Percentiles rank a stretch among this genome's conserved stretches.
Conservation (phyloP, 2,797 vertebrate genomes). For the Dryobates pubescens region DNA sequence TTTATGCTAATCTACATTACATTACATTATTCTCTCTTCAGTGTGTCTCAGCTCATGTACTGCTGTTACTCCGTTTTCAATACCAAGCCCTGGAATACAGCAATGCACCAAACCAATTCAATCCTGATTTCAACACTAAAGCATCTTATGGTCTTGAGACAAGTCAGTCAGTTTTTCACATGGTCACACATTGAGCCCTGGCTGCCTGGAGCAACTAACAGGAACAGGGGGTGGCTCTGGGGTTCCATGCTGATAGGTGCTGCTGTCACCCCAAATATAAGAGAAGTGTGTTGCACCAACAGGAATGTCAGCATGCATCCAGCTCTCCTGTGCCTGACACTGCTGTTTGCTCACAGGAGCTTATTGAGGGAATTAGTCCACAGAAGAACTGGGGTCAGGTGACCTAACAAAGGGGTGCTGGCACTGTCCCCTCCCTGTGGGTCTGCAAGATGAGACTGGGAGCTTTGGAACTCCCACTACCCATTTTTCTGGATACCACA, state of each 20-base stretch:
- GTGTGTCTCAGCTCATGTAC: not conserved
- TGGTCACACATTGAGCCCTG: not conserved
- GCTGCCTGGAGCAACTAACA: not conserved
- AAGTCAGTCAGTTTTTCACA: not conserved
- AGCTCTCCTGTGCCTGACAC: accelerated
- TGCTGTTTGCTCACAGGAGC: not conserved
- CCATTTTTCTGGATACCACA: not conserved
- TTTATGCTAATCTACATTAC: not conserved
- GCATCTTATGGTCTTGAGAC: not conserved
- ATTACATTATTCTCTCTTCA: not conserved
- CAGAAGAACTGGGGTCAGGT: accelerated
- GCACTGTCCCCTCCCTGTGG: not conserved
- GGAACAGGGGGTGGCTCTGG: accelerated
- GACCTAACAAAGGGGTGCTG: not conserved
- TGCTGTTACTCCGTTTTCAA: not conserved
- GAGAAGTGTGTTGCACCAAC: accelerated
- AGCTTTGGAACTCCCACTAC: accelerated
- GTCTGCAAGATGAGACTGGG: not conserved
- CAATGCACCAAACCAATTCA: not conserved
- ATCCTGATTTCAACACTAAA: not conserved
- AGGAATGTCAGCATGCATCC: accelerated
- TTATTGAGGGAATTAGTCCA: not conserved
- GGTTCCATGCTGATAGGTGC: accelerated
- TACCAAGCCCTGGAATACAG: not conserved
- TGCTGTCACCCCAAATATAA: not conserved